Conservation (phyloP, 1,140 invertebrate species). For the Drosophila azteca region DNA sequence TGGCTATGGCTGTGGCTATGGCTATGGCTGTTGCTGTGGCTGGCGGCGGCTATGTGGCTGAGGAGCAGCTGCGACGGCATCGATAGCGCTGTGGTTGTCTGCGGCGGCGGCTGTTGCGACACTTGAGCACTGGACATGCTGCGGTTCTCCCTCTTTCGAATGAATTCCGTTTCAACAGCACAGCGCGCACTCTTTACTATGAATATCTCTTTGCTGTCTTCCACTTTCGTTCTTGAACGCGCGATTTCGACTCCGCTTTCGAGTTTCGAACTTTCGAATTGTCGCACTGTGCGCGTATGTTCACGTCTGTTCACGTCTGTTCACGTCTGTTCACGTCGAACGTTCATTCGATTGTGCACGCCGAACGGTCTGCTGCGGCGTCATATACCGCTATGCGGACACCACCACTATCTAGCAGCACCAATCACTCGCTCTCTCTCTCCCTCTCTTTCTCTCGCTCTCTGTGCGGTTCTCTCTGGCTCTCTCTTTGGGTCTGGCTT, state of each 20-base stretch:
- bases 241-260: constrained; percentile 11
- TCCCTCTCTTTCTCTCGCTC: constrained; percentile 9
- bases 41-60: constrained; percentile 75
- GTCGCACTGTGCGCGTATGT: constrained; percentile 12
- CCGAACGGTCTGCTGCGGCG: constrained; percentile 33
- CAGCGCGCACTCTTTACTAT: neutral
- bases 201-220: constrained; percentile 3
- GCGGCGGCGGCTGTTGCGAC: constrained; percentile 73
- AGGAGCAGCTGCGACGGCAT: constrained; percentile 74
- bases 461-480: neutral
- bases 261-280: constrained; percentile 23
- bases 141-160: constrained; percentile 24
- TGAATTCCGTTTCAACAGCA: constrained; percentile 8
- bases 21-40: constrained; percentile 35
- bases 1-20: constrained; percentile 39
- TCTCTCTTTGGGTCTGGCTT: constrained; percentile 28
- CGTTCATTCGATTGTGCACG: constrained; percentile 71
- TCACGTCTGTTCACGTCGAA: constrained; percentile 43
- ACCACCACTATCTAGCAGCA: constrained; percentile 1
- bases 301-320: no score
- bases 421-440: constrained; percentile 20
- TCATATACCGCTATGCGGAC: constrained; percentile 55
- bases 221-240: constrained; percentile 19
- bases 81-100: constrained; percentile 51
- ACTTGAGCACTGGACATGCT: constrained; percentile 83